phyloP scores from a whole-genome alignment of 2,113 vertebrate species.

The Hymenochirus boettgeri region DNA sequence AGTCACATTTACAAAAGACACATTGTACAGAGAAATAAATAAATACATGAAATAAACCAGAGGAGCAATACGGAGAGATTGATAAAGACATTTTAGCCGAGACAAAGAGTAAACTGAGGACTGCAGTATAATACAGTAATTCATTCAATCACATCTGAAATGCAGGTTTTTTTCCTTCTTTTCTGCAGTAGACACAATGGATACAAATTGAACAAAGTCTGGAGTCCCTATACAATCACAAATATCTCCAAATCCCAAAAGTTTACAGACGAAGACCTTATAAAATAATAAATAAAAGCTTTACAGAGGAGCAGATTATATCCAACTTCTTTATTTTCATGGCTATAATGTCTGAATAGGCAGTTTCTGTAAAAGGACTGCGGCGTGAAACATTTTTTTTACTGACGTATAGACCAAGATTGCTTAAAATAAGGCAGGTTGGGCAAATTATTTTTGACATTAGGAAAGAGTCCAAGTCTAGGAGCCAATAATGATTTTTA shows the following conservation, averaged over 20 bases:
- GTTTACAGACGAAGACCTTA: background rate
- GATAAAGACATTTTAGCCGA: background rate
- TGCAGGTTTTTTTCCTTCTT: background rate
- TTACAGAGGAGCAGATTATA: background rate
- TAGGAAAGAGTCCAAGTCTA: too few relatives aligned
- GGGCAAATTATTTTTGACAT: too few relatives aligned
- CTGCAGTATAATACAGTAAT: background rate
- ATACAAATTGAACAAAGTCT: background rate
- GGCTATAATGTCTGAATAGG: background rate
- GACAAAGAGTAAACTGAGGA: background rate
- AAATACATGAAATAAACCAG: too few relatives aligned
- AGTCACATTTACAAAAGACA: too few relatives aligned
- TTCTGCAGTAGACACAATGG: background rate
- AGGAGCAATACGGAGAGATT: too few relatives aligned
- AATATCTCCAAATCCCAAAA: conserved; percentile 1
- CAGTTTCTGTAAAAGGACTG: too few relatives aligned
- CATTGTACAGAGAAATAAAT: too few relatives aligned
- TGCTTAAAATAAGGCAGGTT: too few relatives aligned
- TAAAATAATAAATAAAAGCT: too few relatives aligned
- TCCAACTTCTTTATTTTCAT: conserved; percentile 6
- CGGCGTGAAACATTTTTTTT: too few relatives aligned
- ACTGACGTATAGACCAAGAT: too few relatives aligned
- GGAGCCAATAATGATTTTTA: too few relatives aligned
- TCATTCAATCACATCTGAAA: background rate
- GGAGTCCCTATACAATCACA: background rate